These are phyloP conservation scores for Alloplasta piceator DNA, from an alignment of 2,888 invertebrate species.

Conservation along the genomic window DNA sequence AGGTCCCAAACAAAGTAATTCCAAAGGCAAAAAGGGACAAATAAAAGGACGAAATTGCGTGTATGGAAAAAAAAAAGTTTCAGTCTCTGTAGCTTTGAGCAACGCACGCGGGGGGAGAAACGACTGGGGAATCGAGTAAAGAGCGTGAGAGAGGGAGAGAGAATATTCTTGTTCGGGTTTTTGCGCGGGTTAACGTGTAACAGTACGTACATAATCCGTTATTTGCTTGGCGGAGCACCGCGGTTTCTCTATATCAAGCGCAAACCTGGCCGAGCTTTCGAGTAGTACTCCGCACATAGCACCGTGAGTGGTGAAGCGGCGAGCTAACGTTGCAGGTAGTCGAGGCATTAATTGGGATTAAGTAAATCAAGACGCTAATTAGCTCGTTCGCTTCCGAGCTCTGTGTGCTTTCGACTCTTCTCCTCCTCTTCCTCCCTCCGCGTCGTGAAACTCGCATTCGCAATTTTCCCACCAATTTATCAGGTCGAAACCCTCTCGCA, in stretches of 20 bases:
- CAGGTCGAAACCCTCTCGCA: slow-evolving; percentile 49
- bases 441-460: slow-evolving; percentile 65
- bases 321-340: slow-evolving; percentile 71
- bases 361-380: slow-evolving; percentile 84
- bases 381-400: slow-evolving; percentile 75
- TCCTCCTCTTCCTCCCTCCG: slow-evolving; percentile 53
- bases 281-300: neutral
- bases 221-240: slow-evolving; percentile 78
- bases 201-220: slow-evolving; percentile 81
- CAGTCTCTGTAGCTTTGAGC: neutral
- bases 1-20: slow-evolving; percentile 32
- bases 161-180: slow-evolving; percentile 55
- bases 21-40: slow-evolving; percentile 19
- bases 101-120: slow-evolving; percentile 29
- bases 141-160: slow-evolving; percentile 26
- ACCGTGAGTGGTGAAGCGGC: slow-evolving; percentile 12
- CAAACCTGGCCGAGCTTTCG: neutral
- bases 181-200: slow-evolving; percentile 73
- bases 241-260: slow-evolving; percentile 52
- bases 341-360: slow-evolving; percentile 83
- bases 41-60: neutral
- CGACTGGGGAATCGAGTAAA: slow-evolving; percentile 31
- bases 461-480: slow-evolving; percentile 75
- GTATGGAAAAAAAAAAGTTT: neutral
- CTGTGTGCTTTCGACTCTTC: slow-evolving; percentile 61